Evolutionary conservation across 2,113 vertebrate genomes (phyloP), one percentile per base, ranked within the genome.

Genomic region (Dryoscopus gambensis): DNA sequence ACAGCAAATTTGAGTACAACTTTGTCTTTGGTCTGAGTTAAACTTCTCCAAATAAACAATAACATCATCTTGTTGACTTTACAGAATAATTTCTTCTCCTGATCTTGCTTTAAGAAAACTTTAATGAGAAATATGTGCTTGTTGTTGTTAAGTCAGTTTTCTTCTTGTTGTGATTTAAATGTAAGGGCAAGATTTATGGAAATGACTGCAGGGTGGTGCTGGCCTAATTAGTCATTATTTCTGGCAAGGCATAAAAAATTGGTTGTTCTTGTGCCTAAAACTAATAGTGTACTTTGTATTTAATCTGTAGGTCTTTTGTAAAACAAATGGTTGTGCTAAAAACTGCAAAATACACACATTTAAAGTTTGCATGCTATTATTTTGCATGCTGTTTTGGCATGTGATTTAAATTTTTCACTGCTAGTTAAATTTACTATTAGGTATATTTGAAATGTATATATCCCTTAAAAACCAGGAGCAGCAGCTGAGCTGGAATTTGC

Each of bases 271-370:
- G 79, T 93, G 70, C 69, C 82, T 96, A 73, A 93, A 96, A 97
- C 88, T 83, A 53, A 63, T 81, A 77, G 30, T 5, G 65, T 92
- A 71, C 57, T 88, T 92, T 81, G 79, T 74, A 71, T 94, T 85
- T 86, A 90, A 63, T 94, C 39, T 91, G 47, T 42, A 88, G 39
- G 42, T 75, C 76, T 97, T 94, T 87, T 95, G 79, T 94, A 90
- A 97, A 97, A 95, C 93, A 95, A 92, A 97, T 92, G 80, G 28
- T 91, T 49, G 50, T 59, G 40, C 93, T 96, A 96, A 80, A 85
- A 96, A 87, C 68, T 93, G 44, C 56, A 94, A 94, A 80, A 81
- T 50, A 86, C 9, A 71, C 63, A 84, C 49, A 44, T 89, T 83
- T 83, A 19, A 74, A 84, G 30, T 78, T 93, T 3, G 18, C 33